phyloP scores from a whole-genome alignment of 2,888 invertebrate genomes.

The Saturnia pavonia region DNA sequence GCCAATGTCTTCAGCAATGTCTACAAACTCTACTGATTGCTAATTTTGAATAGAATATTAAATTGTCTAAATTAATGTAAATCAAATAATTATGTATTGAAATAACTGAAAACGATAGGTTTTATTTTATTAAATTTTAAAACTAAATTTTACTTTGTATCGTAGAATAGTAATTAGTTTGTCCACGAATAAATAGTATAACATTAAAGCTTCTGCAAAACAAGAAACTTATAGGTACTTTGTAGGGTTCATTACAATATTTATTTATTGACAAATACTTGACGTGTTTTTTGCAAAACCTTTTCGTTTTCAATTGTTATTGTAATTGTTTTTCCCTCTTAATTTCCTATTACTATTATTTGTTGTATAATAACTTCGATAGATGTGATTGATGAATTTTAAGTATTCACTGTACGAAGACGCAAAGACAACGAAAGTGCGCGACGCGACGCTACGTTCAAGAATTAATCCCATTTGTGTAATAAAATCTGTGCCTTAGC shows the following conservation, averaged over 20 bases:
- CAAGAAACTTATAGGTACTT: too few species aligned
- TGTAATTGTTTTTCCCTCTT: neutral
- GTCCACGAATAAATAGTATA: too few species aligned
- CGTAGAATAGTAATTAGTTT: too few species aligned
- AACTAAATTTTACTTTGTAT: too few species aligned
- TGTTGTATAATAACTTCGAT: neutral
- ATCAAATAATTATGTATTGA: neutral
- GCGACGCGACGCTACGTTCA: constrained; percentile 43
- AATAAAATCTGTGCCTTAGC: constrained; percentile 81
- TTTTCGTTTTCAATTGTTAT: neutral
- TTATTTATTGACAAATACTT: too few species aligned
- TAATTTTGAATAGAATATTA: too few species aligned
- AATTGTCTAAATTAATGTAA: neutral
- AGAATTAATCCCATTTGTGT: constrained; percentile 80
- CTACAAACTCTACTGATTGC: too few species aligned
- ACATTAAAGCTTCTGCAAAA: too few species aligned
- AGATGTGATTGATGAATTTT: neutral
- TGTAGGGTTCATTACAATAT: too few species aligned
- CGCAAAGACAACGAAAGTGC: constrained; percentile 32
- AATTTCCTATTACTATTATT: neutral
- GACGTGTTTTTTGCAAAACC: too few species aligned
- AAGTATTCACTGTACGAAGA: constrained; percentile 10
- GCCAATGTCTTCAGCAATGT: too few species aligned
- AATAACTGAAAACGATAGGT: neutral
- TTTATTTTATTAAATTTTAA: neutral